Conservation (phyloP, 2,888 invertebrate species). For the Tetranychus truncatus region DNA sequence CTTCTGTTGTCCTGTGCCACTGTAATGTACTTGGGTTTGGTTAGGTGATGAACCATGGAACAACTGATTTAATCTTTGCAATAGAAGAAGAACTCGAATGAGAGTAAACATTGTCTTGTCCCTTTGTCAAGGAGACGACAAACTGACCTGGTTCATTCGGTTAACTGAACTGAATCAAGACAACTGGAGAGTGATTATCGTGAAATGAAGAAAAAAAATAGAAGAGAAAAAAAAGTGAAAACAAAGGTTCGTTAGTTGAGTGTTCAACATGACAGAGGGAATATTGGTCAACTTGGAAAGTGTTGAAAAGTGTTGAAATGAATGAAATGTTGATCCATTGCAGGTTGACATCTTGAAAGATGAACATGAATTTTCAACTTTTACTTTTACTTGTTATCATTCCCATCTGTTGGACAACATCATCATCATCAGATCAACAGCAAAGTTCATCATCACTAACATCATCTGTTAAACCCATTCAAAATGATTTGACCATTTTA, state of each 20-base stretch:
- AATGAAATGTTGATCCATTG: not conserved
- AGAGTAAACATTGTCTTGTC: too few relatives aligned
- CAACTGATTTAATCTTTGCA: too few relatives aligned
- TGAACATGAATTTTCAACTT: not conserved
- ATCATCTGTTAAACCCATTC: not conserved
- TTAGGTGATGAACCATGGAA: too few relatives aligned
- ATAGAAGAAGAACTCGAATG: too few relatives aligned
- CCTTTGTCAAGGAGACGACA: not conserved
- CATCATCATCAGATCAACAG: not conserved
- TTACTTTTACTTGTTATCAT: not conserved
- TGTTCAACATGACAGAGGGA: too few relatives aligned
- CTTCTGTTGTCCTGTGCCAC: too few relatives aligned
- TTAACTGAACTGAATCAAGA: not conserved
- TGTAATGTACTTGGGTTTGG: too few relatives aligned
- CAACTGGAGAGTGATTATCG: too few relatives aligned
- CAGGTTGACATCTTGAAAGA: not conserved
- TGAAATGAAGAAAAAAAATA: not conserved
- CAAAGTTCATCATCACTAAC: not conserved
- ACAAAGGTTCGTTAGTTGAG: not conserved
- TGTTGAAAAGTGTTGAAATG: not conserved
- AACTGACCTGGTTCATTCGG: not conserved
- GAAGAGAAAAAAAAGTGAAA: not conserved
- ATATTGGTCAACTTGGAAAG: not conserved
- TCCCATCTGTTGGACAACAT: not conserved
- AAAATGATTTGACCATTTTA: not conserved